Evolutionary conservation across 2,888 invertebrate genomes (phyloP).

Genomic region (Prostheceraeus crozeri): DNA sequence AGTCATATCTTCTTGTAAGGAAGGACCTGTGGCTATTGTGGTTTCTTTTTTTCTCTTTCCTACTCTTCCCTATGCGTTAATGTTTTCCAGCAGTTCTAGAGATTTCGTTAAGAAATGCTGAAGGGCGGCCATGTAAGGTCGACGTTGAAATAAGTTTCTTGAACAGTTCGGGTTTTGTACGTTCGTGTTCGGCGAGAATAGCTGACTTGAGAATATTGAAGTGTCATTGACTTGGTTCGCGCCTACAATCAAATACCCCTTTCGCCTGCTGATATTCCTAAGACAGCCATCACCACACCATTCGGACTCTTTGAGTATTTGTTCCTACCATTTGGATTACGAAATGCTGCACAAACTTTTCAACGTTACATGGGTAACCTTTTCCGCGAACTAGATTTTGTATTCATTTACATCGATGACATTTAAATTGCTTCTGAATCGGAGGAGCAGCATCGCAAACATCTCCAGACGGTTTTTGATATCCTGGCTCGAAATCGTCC

Average conservation of each 20-base stretch:
- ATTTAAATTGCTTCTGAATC: conserved; percentile 11
- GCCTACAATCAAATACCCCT: conserved; percentile 33
- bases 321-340: conserved; percentile 26
- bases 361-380: conserved; percentile 10
- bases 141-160: no score
- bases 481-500: conserved; percentile 3
- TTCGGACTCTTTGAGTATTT: conserved; percentile 35
- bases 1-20: no score
- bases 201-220: no score
- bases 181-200: no score
- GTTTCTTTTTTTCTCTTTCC: no score
- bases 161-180: no score
- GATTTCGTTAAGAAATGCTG: no score
- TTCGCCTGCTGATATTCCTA: conserved; percentile 17
- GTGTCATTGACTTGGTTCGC: conserved; percentile 31
- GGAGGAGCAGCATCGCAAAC: not conserved
- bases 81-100: no score
- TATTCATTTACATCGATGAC: conserved; percentile 5
- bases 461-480: not conserved
- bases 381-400: not conserved
- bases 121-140: no score
- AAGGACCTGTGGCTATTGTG: no score
- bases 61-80: no score
- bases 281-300: conserved; percentile 35
- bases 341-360: conserved; percentile 31